Conservation (phyloP, 1,140 invertebrate species). For the Antheraea mylitta region DNA sequence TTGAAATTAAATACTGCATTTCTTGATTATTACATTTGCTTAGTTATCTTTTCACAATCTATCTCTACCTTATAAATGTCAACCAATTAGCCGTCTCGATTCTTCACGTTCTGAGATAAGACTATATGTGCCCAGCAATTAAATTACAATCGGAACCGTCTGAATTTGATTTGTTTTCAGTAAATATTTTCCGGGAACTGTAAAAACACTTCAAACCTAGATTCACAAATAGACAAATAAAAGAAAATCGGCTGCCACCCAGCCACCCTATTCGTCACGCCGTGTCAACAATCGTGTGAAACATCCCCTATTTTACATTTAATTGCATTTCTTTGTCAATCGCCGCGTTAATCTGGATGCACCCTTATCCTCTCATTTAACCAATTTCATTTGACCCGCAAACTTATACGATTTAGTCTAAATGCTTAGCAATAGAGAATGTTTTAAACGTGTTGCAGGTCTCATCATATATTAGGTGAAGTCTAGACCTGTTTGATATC, state of each 20-base stretch:
- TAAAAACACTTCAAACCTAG: slow-evolving; percentile 9
- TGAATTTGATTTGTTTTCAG: not conserved
- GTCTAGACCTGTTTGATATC: slow-evolving; percentile 68
- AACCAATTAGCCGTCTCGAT: too few species aligned
- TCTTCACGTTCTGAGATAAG: too few species aligned
- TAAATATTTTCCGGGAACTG: not conserved
- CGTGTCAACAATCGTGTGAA: slow-evolving; percentile 73
- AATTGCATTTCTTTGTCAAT: slow-evolving; percentile 78
- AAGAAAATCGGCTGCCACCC: slow-evolving; percentile 49
- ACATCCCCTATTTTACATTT: slow-evolving; percentile 76
- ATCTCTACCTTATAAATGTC: too few species aligned
- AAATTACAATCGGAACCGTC: too few species aligned
- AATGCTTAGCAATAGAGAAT: not conserved
- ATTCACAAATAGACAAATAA: slow-evolving; percentile 26
- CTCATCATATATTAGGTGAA: slow-evolving; percentile 36
- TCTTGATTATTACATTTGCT: too few species aligned
- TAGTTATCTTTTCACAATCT: too few species aligned
- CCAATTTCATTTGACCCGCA: slow-evolving; percentile 23
- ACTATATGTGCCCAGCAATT: too few species aligned
- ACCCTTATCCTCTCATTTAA: slow-evolving; percentile 54
- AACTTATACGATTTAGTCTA: not conserved
- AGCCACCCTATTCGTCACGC: slow-evolving; percentile 64
- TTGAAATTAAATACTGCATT: too few species aligned
- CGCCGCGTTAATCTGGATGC: slow-evolving; percentile 73
- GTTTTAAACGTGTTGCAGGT: slow-evolving; percentile 11